Base-by-base conservation (phyloP, 2,888 invertebrate species). In the Ectemnius continuus region DNA sequence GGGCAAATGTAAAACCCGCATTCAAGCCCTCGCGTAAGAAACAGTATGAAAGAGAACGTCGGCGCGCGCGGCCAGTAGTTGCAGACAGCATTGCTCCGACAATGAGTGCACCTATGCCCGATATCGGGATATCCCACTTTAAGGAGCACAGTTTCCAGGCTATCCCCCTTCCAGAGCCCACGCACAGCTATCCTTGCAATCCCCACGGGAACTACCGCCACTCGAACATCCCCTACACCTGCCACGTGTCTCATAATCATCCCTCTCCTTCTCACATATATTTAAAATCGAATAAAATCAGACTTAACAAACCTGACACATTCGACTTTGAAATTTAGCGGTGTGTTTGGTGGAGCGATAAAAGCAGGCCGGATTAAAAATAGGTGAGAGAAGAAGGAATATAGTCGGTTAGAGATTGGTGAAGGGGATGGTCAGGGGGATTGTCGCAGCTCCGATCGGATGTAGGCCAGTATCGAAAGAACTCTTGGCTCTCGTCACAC, bases 121-220 rank as follows among this genome's bases (percentile, higher is more conserved):
- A 84, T 84, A 86, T 84, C 82, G 84, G 70, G 80, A 87, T 83
- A 87, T 87, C 87, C 73, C 83, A 78, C 87, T 87, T 87, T 86
- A 86, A 87, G 82, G 78, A 78, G 36, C 36, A 11, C 36, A 36
- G 81, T 62, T 80, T 72, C 77, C 75, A 64, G 74, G 48, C 56
- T 48, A 56, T 58, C 52, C 69, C 69, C 52, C 5, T 47, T 11
- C 11, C 47, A 47, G 0, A 47, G 0, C 36, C 0, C 36, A 36
- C 2, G 6, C 36, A 36, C 8, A 36, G 36, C 36, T 36, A 36
- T 36, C 36, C 36, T 36, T 36, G 8, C 36, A 8, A 36, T 36
- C 6, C 8, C 36, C 8, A 11, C 5, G 8, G 8, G 36, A 36
- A 36, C 1, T 36, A 11, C 36, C 3, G 4, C 8, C 36, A 36